Base-by-base conservation (phyloP, 2,797 vertebrate genomes). In the Gouania willdenowi region DNA sequence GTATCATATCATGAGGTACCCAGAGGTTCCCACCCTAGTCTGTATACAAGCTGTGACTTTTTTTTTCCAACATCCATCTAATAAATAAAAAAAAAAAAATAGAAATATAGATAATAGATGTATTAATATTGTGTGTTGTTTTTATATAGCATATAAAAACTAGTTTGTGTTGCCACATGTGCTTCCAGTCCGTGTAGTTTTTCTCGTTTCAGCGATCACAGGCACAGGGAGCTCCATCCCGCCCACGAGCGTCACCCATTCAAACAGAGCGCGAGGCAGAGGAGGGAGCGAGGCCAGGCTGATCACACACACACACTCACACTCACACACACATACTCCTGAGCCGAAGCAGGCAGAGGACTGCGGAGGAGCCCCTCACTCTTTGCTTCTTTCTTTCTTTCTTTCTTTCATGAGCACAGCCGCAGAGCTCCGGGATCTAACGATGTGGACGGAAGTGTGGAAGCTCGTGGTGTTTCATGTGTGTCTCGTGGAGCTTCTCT, bases 401-500 rank as follows among this genome's bases (percentile, higher is more conserved):
- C 19, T 8, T 6, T 7, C 21, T 5, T 7, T 4, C 19, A 6
- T 5, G 6, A 6, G 20, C 19, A 4, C 5, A 21, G 7, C 21
- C 3, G 21, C 5, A 2, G n/a, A n/a, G n/a, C 24, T 7, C 38
- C 49, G 20, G 75, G 76, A 80, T 65, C 65, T 80, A 77, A 89
- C 76, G 69, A 90, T 91, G 89, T 85, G 86, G 88, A 77, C 81
- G 13, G 69, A 82, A 55, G 55, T 85, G 50, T 75, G 83, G 13
- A 87, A 84, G 70, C 82, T 91, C 5, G 50, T 89, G 67, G 75
- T 91, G 2, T 61, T 90, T 18, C 83, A 88, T 75, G 50, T 88
- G 69, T 59, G 90, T 25, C 75, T 91, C 41, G 41, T 71, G 81
- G 83, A 87, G 79, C 66, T 86, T 52, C 73, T 70, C 5, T 42